Conservation (phyloP, 2,113 vertebrate species). For the Alethe diademata region DNA sequence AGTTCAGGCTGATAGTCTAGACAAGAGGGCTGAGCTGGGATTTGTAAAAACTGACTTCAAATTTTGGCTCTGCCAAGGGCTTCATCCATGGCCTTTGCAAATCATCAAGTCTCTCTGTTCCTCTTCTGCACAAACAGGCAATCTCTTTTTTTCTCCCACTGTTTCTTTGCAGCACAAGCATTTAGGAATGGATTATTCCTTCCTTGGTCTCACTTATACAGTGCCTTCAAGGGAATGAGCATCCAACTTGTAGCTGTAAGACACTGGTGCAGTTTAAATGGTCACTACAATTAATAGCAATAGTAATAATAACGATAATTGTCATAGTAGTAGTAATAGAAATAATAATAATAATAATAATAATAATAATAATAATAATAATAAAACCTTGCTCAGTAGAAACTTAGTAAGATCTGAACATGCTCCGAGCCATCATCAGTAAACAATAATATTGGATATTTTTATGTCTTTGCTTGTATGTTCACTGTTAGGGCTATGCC, state of each 20-base stretch:
- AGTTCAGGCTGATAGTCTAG: not conserved
- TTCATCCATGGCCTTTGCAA: not conserved
- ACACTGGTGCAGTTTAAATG: not conserved
- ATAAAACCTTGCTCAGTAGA: not conserved
- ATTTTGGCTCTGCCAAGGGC: not conserved
- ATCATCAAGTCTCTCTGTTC: not conserved
- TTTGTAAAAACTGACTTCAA: not conserved
- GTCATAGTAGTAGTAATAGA: not conserved
- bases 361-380: not conserved
- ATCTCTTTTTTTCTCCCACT: not conserved
- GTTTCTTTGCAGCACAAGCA: not conserved
- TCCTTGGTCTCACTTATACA: not conserved
- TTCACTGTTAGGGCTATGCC: not conserved
- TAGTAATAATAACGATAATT: not conserved
- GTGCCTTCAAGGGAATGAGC: not conserved
- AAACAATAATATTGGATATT: not conserved
- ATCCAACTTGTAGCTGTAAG: not conserved
- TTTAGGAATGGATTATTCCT: not conserved
- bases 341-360: not conserved
- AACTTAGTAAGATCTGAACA: not conserved
- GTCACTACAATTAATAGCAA: not conserved
- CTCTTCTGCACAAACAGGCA: not conserved
- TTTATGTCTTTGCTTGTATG: not conserved
- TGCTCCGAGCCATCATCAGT: not conserved
- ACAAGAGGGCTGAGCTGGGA: not conserved